Evolutionary conservation across 2,113 vertebrate species (phyloP), one percentile per base, ranked within the genome.

Genomic region (zebrafish (Danio rerio)): DNA sequence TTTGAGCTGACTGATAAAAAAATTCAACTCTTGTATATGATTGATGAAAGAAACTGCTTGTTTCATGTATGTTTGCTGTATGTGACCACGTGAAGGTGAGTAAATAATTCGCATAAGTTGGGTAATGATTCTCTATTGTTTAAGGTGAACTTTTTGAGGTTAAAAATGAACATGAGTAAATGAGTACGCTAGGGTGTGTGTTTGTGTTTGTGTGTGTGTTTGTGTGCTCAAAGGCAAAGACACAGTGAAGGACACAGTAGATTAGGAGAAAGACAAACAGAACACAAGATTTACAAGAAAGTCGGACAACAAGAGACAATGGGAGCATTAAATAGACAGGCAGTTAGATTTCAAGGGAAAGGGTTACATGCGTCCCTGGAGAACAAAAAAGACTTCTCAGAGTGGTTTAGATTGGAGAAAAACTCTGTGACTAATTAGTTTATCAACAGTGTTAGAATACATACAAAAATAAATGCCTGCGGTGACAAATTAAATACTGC

Each of bases 81-180:
- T 53, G 31, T 53, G 52, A 53, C 13, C 13, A 53, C 5, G 52
- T 53, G 52, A 53, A 53, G 52, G 13, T 53, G 9, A 63, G 61
- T 15, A 63, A 63, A 15, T 63, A 63, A 63, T 31, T 31, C 31
- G 3, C 31, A 31, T 31, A 31, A 31, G 31, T 31, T 2, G 31
- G 31, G 31, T 2, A 31, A 31, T 31, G 31, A 31, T 31, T 31
- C 31, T 31, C 1, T 31, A 31, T 2, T 31, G 31, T 31, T 31
- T 31, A 15, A 16, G 13, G 9, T 31, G 45, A 50, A 21, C 20
- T 20, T 47, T 71, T 52, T 52, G 65, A 88, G 69, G 81, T 83
- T 73, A 81, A 88, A 81, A 69, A 86, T 9, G 50, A 42, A 83
- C 61, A 79, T 81, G 50, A 21, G 77, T 69, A 65, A 83, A 81